Evolutionary conservation across 2,888 invertebrate species (phyloP), one percentile per base, ranked within the genome.

Genomic region (Microplitis deprimator): DNA sequence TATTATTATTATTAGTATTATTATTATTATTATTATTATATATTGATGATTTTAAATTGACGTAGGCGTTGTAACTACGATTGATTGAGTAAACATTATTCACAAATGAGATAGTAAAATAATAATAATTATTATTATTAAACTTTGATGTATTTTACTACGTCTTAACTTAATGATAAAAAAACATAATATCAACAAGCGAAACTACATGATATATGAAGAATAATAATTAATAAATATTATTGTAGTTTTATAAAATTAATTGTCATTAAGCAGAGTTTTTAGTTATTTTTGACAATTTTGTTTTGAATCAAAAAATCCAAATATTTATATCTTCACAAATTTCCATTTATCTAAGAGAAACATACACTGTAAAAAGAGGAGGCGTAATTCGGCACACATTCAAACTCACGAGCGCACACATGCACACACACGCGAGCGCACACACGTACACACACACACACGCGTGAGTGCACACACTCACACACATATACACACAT

Each of bases 41-140:
- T 29, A 65, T 29, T 65, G 38, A 65, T 20, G 65, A 17, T 38
- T 65, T 65, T 29, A 38, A 65, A 20, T 65, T 65, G 29, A 20
- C 20, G 65, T 62, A 62, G 62, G 62, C 62, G 62, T 62, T 62
- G 62, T 13, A 78, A 67, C 75, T 39, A 70, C 68, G 68, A 59
- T 75, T 73, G 64, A 78, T 61, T 59, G 10, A 68, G 62, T 62
- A 62, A 62, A 62, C 20, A 62, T 62, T 20, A 62, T 62, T 17
- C 5, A 62, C 62, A 62, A 62, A 17, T 16, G n/a, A 20, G 20
- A 20, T 6, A 62, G 62, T 16, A 62, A 7, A 62, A 62, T 20
- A 62, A 50, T 50, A 50, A 50, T 50, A 50, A 50, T 41, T 6
- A 41, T 41, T 41, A 41, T 41, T 41, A 1, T 50, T 50, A 50